Base-by-base conservation (phyloP, 2,888 invertebrate species). In the Drosophila nr. perissopoda region DNA sequence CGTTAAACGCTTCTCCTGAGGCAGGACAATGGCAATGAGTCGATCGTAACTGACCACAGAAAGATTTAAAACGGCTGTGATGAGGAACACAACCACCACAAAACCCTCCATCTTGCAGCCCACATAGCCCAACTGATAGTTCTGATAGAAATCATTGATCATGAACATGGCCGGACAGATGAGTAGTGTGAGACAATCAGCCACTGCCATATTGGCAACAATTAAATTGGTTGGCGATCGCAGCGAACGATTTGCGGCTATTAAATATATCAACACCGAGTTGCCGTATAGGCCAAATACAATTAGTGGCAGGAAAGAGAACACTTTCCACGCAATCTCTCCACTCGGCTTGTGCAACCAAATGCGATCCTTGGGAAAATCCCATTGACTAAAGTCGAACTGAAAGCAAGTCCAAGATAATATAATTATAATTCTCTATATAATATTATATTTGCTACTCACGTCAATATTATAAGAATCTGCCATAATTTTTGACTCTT, bases 31-130 rank as follows among this genome's bases (percentile, higher is more conserved):
- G 10, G 97, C 97, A 4, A 97, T 96, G 31, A 98, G 93, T 27
- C 98, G 94, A 91, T 98, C 97, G 88, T 97, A 97, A 58, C 97
- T 97, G 0, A 98, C 96, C 29, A 96, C 94, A 40, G 96, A 95
- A 68, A 98, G 94, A 67, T 96, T 97, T 71, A 96, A 95, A 0
- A 97, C 96, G 53, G 96, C 96, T 4, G 97, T 95, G 59, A 98
- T 93, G 2, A 97, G 94, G 59, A 97, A 94, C 0, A 96, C 94
- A 52, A 96, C 97, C 94, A 97, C 96, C 40, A 96, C 90, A 83
- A 96, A 96, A 2, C 96, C 97, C 92, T 97, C 97, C 81, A 95
- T 94, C 79, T 95, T 95, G 91, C 97, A 98, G 11, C 97, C 96
- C 65, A 96, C 94, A 16, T 94, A 93, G 25, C 96, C 96, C 68